These are phyloP conservation scores for Tetrapedia diversipes DNA, from an alignment of 2,888 invertebrate genomes.

Conservation along the genomic window DNA sequence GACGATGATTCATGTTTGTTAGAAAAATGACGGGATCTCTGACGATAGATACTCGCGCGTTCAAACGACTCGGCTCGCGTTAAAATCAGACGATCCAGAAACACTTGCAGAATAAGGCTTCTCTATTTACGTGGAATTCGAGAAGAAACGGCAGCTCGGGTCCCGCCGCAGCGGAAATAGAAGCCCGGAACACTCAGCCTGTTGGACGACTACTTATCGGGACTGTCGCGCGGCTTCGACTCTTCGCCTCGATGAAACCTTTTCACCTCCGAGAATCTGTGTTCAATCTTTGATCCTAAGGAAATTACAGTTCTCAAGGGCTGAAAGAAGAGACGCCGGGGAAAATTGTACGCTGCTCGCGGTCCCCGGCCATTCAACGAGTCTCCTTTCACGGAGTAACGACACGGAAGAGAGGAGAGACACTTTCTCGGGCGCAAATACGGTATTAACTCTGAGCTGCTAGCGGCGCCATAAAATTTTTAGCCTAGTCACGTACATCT, in stretches of 20 bases:
- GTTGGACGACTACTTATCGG: constrained; percentile 32
- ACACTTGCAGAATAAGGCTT: background rate
- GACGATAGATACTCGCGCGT: too few relatives aligned
- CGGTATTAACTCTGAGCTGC: too few relatives aligned
- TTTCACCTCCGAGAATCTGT: constrained; percentile 31
- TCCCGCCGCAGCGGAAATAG: constrained; percentile 15
- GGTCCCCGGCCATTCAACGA: background rate
- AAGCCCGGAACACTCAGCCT: constrained; percentile 18
- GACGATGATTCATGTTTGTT: too few relatives aligned
- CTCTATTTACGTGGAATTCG: background rate
- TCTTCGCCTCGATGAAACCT: constrained; percentile 15
- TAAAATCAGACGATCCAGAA: too few relatives aligned
- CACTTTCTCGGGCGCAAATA: constrained; percentile 23
- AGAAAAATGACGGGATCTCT: too few relatives aligned
- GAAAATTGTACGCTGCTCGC: constrained; percentile 23
- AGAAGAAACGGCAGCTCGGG: background rate
- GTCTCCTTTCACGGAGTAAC: background rate
- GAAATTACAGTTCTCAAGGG: constrained; percentile 35
- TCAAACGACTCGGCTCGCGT: too few relatives aligned
- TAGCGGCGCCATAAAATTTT: too few relatives aligned
- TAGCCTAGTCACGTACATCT: too few relatives aligned
- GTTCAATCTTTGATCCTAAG: constrained; percentile 35
- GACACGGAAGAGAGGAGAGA: background rate
- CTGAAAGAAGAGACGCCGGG: constrained; percentile 7
- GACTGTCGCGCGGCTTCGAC: background rate